phyloP scores from a whole-genome alignment of 2,797 vertebrate species.

The Ctenochaetus hawaiiensis region DNA sequence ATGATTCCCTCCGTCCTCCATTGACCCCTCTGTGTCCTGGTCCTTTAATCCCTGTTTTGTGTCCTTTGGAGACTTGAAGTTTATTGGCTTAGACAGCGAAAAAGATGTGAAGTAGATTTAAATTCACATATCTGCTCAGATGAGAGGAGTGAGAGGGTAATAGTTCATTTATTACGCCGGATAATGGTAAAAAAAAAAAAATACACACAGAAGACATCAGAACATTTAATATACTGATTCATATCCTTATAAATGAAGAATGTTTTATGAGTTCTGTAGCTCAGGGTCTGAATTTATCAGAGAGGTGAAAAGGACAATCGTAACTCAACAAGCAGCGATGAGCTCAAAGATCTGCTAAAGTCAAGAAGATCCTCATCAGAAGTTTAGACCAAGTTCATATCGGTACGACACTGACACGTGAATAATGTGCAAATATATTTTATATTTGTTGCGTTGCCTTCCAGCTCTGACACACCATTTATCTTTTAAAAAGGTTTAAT shows the following conservation, averaged over 20 bases:
- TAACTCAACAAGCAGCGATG: neutral
- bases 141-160: neutral
- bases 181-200: neutral
- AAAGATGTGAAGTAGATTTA: slow-evolving; percentile 16
- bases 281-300: neutral
- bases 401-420: no score
- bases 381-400: neutral
- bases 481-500: neutral
- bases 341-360: neutral
- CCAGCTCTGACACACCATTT: neutral
- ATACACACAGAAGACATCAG: no score
- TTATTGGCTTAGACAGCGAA: slow-evolving; percentile 15
- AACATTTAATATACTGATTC: neutral
- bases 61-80: neutral
- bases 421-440: neutral
- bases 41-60: slow-evolving; percentile 30
- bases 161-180: neutral
- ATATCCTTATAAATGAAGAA: neutral
- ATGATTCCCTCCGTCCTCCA: slow-evolving; percentile 7
- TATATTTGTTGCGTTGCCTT: neutral
- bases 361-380: neutral
- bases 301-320: neutral
- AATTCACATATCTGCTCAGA: neutral
- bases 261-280: neutral
- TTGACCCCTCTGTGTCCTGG: neutral